Evolutionary conservation across 1,140 invertebrate species (phyloP).

Genomic region (Heliconius congener): DNA sequence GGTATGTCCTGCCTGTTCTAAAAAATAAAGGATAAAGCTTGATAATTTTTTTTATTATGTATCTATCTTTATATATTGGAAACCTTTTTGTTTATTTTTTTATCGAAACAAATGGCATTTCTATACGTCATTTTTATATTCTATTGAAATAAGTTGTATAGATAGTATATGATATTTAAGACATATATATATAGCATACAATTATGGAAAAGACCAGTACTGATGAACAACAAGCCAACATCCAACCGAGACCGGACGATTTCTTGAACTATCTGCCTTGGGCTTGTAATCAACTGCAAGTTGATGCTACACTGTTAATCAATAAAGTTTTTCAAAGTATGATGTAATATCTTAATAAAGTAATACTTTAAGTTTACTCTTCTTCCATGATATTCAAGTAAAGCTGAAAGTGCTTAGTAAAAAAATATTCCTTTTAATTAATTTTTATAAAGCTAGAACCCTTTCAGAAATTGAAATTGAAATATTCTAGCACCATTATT

Average conservation of each 20-base stretch:
- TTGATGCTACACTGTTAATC: constrained; percentile 39
- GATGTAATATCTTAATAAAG: constrained; percentile 16
- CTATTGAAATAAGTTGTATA: not conserved
- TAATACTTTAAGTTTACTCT: not conserved
- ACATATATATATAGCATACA: constrained; percentile 3
- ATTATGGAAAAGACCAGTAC: constrained; percentile 22
- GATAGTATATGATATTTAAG: not conserved
- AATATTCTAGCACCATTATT: no score
- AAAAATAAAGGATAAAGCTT: no score
- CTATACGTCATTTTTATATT: not conserved
- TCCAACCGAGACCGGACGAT: constrained; percentile 42
- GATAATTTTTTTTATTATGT: no score
- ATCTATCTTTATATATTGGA: not conserved
- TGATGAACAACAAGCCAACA: constrained; percentile 12
- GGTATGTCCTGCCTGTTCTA: no score
- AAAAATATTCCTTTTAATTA: no score
- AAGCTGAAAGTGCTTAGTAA: no score
- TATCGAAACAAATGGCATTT: not conserved
- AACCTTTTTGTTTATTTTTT: not conserved
- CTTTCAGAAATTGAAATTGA: no score
- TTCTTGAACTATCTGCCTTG: constrained; percentile 54
- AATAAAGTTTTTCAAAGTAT: constrained; percentile 49
- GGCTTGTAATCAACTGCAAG: constrained; percentile 50
- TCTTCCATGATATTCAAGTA: no score
- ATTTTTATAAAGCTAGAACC: no score